Percentiles rank a stretch among this genome's conserved stretches.
Conservation (phyloP, 2,888 invertebrate genomes). For the Nomada ruficornis region DNA sequence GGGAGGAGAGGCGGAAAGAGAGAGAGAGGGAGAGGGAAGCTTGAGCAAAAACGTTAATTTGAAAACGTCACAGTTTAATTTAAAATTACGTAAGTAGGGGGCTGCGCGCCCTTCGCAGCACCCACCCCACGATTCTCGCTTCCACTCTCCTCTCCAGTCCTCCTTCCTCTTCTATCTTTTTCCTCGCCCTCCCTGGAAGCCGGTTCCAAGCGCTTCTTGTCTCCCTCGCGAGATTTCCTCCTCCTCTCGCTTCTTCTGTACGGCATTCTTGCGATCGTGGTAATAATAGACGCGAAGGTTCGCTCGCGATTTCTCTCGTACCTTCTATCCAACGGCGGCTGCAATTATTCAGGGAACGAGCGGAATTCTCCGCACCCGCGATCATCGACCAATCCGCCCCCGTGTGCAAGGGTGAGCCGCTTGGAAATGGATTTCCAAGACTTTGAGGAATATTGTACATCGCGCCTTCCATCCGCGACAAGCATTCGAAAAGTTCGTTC, state of each 20-base stretch:
- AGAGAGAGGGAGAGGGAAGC: slow-evolving; percentile 34
- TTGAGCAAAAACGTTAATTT: slow-evolving; percentile 84
- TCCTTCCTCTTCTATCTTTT: slow-evolving; percentile 34
- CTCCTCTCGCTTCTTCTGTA: slow-evolving; percentile 30
- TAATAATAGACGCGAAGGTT: slow-evolving; percentile 77
- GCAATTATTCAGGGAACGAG: slow-evolving; percentile 76
- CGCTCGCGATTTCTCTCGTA: slow-evolving; percentile 67
- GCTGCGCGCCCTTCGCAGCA: slow-evolving; percentile 65
- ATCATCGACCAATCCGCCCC: slow-evolving; percentile 30
- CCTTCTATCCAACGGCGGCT: slow-evolving; percentile 59
- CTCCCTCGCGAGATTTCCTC: slow-evolving; percentile 42
- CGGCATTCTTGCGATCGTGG: slow-evolving; percentile 74
- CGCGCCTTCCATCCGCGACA: not conserved
- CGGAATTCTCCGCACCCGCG: slow-evolving; percentile 67
- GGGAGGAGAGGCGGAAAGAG: slow-evolving; percentile 56
- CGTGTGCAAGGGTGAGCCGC: slow-evolving; percentile 1
- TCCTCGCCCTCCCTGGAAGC: slow-evolving; percentile 6
- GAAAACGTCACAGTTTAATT: slow-evolving; percentile 84
- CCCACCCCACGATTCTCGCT: slow-evolving; percentile 56
- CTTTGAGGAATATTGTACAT: not conserved
- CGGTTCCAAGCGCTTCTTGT: slow-evolving; percentile 7
- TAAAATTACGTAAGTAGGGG: slow-evolving; percentile 83
- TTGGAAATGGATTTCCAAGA: slow-evolving; percentile 19
- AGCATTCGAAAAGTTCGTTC: slow-evolving; percentile 13
- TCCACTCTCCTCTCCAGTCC: slow-evolving; percentile 51